Percentiles rank a stretch among this genome's conserved stretches.
Evolutionary conservation across 2,888 invertebrate genomes (phyloP).

Genomic region (Phymatocera aterrima): DNA sequence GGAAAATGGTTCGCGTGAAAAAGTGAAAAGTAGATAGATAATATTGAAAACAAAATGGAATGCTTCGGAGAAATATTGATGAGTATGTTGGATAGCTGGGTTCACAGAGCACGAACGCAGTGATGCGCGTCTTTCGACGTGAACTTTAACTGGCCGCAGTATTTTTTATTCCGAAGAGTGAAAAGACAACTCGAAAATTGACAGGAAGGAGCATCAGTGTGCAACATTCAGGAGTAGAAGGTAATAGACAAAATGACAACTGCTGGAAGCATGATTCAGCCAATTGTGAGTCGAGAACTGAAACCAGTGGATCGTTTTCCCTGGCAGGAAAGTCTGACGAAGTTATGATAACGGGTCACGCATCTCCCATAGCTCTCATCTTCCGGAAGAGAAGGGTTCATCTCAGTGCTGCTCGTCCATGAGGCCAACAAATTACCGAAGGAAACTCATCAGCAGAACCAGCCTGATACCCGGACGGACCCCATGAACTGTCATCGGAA

Average conservation of each 20-base stretch:
- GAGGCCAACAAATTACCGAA: slow-evolving; percentile 42
- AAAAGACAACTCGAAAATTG: background rate
- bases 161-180: background rate
- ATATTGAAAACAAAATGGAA: background rate
- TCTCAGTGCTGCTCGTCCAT: slow-evolving; percentile 9
- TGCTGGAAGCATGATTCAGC: background rate
- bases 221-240: too few species aligned
- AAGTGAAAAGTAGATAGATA: too few species aligned
- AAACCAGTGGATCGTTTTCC: slow-evolving; percentile 7
- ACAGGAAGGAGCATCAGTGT: too few species aligned
- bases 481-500: slow-evolving; percentile 41
- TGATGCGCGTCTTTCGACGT: background rate
- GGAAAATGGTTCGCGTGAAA: background rate
- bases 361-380: slow-evolving; percentile 40
- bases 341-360: slow-evolving; percentile 46
- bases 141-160: background rate
- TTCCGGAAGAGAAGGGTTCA: slow-evolving; percentile 32
- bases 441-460: slow-evolving; percentile 42
- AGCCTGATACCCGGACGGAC: slow-evolving; percentile 36
- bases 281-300: background rate
- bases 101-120: background rate
- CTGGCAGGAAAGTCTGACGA: slow-evolving; percentile 21
- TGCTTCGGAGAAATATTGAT: background rate
- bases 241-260: background rate
- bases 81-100: background rate